Evolutionary conservation across 1,140 invertebrate genomes (phyloP).

Genomic region (Drepana arcuata): DNA sequence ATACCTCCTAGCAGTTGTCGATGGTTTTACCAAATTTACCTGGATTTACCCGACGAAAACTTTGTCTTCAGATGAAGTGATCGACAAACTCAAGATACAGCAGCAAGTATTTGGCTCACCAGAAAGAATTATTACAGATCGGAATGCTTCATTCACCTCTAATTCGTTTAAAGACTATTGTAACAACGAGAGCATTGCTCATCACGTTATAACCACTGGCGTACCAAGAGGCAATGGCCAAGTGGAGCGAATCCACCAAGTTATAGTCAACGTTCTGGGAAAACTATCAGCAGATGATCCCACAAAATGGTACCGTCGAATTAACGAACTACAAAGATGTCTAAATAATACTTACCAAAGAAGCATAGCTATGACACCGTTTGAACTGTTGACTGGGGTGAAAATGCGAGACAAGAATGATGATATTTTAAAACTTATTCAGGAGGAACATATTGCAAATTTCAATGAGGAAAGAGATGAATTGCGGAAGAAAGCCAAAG

Average conservation of each 20-base stretch:
- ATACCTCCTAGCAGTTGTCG: conserved; percentile 30
- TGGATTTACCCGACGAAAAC: conserved; percentile 33
- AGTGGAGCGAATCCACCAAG: conserved; percentile 32
- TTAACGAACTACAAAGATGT: conserved; percentile 25
- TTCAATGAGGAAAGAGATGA: conserved; percentile 18
- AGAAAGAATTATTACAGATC: conserved; percentile 32
- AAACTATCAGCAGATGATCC: conserved; percentile 33
- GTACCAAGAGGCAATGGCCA: conserved; percentile 35
- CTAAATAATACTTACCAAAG: conserved; percentile 31
- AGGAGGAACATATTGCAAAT: conserved; percentile 25
- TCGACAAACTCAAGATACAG: conserved; percentile 22
- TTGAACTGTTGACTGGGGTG: conserved; percentile 26
- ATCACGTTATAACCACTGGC: conserved; percentile 32
- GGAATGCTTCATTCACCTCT: conserved; percentile 45
- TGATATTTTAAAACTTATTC: conserved; percentile 19
- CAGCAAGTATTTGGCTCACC: conserved; percentile 39
- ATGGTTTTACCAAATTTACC: conserved; percentile 29
- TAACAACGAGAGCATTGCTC: conserved; percentile 29
- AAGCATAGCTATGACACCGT: conserved; percentile 18
- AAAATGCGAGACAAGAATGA: conserved; percentile 34
- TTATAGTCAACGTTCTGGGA: conserved; percentile 24
- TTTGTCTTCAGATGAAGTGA: conserved; percentile 17
- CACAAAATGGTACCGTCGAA: conserved; percentile 32
- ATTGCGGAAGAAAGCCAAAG: conserved; percentile 17
- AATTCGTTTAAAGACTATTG: conserved; percentile 34